Evolutionary conservation across 1,140 invertebrate genomes (phyloP).

Genomic region (Antheraea pernyi): DNA sequence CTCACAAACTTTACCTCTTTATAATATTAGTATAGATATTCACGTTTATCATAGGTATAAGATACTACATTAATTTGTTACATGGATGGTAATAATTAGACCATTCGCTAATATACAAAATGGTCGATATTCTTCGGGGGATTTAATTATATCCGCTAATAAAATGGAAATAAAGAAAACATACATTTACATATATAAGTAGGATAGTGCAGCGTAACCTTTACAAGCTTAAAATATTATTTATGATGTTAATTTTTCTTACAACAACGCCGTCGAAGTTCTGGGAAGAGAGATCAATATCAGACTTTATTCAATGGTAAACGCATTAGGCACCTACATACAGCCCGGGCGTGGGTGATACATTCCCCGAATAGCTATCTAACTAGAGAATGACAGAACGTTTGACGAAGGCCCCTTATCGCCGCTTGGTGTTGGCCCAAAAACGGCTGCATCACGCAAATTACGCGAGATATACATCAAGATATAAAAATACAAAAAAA

Average conservation of each 20-base stretch:
- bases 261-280: slow-evolving; percentile 47
- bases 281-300: slow-evolving; percentile 59
- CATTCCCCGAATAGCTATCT: slow-evolving; percentile 62
- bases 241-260: slow-evolving; percentile 53
- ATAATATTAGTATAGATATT: too few species aligned
- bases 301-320: slow-evolving; percentile 57
- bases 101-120: neutral
- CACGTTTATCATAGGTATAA: too few species aligned
- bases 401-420: slow-evolving; percentile 41
- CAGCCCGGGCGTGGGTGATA: slow-evolving; percentile 44
- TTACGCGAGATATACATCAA: slow-evolving; percentile 45
- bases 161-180: neutral
- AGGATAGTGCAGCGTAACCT: slow-evolving; percentile 2
- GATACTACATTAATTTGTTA: neutral
- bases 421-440: slow-evolving; percentile 35
- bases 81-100: neutral
- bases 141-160: too few species aligned
- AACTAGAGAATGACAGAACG: slow-evolving; percentile 57
- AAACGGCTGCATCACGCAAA: slow-evolving; percentile 66
- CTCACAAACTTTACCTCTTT: too few species aligned
- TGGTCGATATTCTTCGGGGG: too few species aligned
- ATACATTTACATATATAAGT: neutral
- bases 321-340: slow-evolving; percentile 54
- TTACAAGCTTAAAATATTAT: slow-evolving; percentile 36
- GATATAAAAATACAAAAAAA: slow-evolving; percentile 45